A percentile compares a stretch with the other conserved stretches of the same genome.
These are phyloP conservation scores for Drosophila guanche DNA, from an alignment of 1,140 invertebrate species.

Conservation along the genomic window DNA sequence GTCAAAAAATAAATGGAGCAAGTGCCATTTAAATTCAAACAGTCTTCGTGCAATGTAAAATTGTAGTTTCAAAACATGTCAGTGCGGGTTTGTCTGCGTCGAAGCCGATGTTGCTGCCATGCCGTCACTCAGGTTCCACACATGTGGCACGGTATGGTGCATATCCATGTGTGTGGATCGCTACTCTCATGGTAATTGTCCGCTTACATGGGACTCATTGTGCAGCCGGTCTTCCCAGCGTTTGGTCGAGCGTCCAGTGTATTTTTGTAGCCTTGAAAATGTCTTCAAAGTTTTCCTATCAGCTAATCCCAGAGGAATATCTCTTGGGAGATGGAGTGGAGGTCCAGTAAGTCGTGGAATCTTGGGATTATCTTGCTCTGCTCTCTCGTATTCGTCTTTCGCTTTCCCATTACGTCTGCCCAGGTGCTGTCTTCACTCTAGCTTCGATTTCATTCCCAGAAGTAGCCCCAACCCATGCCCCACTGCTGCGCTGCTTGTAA, in stretches of 20 bases:
- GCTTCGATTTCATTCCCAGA: not conserved
- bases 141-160: no score
- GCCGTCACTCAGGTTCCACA: no score
- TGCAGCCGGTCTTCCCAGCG: conserved; percentile 17
- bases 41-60: not conserved
- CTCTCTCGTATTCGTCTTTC: no score
- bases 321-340: conserved; percentile 30
- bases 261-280: conserved; percentile 26
- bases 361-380: no score
- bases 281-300: conserved; percentile 71
- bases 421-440: no score
- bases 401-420: no score
- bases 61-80: not conserved
- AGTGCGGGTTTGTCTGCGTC: not conserved
- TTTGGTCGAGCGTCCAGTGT: conserved; percentile 4
- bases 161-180: conserved; percentile 7
- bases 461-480: not conserved
- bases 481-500: conserved; percentile 29
- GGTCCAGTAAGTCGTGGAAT: conserved; percentile 34
- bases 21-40: not conserved
- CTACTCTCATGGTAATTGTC: not conserved
- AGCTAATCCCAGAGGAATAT: conserved; percentile 50
- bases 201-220: conserved; percentile 8
- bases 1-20: conserved; percentile 38
- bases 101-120: no score